phyloP scores from a whole-genome alignment of 1,140 invertebrate genomes.

The Spodoptera frugiperda region DNA sequence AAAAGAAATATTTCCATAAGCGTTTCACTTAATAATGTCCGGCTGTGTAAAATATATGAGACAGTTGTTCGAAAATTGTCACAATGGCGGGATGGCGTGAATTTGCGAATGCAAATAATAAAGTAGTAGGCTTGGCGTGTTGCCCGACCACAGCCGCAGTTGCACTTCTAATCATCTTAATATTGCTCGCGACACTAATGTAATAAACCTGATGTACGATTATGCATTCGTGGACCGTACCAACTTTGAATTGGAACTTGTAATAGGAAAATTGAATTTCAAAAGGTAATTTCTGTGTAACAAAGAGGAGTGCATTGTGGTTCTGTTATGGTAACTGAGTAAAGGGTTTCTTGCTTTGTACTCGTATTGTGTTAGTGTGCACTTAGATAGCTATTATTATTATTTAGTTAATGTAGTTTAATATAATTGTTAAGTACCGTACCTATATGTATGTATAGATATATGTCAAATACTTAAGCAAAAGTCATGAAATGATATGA shows the following conservation, averaged over 20 bases:
- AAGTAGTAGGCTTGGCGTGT: conserved; percentile 49
- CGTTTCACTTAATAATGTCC: conserved; percentile 28
- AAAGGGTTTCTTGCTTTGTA: no score
- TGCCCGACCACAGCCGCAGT: conserved; percentile 32
- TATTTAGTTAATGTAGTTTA: no score
- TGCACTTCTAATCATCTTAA: conserved; percentile 54
- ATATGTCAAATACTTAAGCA: no score
- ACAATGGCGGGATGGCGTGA: conserved; percentile 36
- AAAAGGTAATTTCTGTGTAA: not conserved
- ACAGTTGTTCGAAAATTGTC: conserved; percentile 51
- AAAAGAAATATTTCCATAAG: conserved; percentile 6
- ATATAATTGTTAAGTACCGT: no score
- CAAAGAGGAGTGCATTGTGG: not conserved
- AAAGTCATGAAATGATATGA: no score
- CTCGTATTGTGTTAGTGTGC: no score
- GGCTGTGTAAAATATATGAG: conserved; percentile 47
- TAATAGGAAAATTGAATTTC: conserved; percentile 25
- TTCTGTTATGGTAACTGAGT: not conserved
- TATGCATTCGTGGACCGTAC: conserved; percentile 19
- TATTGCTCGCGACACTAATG: conserved; percentile 37
- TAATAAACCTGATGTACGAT: conserved; percentile 40
- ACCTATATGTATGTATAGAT: no score
- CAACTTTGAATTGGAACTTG: conserved; percentile 29
- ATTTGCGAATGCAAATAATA: conserved; percentile 57
- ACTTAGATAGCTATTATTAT: no score